Percentiles rank a stretch among this genome's conserved stretches.
Conservation (phyloP, 2,113 vertebrate genomes). For the Numenius arquata region DNA sequence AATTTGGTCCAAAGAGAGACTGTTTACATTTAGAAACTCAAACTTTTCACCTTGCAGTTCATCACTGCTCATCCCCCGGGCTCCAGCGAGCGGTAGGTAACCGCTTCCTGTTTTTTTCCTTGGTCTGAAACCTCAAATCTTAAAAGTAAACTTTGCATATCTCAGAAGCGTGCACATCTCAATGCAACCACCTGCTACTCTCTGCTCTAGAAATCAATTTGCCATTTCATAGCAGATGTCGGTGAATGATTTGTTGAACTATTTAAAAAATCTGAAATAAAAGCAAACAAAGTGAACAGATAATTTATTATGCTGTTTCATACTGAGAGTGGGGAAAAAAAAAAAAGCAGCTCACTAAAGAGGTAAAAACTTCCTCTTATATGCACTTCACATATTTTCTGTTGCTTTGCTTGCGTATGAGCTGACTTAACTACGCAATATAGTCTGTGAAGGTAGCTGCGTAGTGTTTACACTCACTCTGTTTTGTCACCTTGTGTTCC, state of each 20-base stretch:
- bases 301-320: neutral
- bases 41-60: neutral
- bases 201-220: neutral
- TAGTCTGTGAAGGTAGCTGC: neutral
- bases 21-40: neutral
- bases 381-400: neutral
- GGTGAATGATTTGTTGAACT: neutral
- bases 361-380: neutral
- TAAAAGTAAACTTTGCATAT: neutral
- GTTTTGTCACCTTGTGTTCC: neutral
- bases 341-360: neutral
- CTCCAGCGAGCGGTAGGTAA: neutral
- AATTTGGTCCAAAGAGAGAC: neutral
- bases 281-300: neutral
- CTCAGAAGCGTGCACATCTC: neutral
- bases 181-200: neutral
- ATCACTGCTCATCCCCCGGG: neutral
- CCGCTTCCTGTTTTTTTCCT: slow-evolving; percentile 50
- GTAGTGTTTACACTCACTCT: neutral
- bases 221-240: neutral
- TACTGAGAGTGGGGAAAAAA: too few relatives aligned
- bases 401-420: neutral
- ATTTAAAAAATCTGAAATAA: neutral
- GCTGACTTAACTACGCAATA: neutral
- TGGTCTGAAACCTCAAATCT: neutral